Conservation (phyloP, 2,888 invertebrate genomes). For the Idaea straminata region DNA sequence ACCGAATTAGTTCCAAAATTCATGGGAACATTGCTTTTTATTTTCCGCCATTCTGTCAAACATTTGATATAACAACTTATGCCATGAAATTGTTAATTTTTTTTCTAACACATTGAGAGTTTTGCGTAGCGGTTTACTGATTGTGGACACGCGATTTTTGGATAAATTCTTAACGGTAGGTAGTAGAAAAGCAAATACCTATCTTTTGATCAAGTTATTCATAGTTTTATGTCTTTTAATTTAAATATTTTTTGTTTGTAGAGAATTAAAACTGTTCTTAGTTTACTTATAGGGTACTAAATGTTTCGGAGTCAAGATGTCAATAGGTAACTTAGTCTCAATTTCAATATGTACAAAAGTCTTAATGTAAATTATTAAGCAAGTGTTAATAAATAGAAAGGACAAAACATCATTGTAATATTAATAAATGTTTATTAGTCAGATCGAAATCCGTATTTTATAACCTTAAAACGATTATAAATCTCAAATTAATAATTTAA, state of each 20-base stretch:
- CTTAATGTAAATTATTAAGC: too few relatives aligned
- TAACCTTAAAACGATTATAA: too few relatives aligned
- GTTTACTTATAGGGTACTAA: too few relatives aligned
- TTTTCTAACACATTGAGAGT: conserved; percentile 37
- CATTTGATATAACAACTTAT: conserved; percentile 29
- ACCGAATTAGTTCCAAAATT: conserved; percentile 21
- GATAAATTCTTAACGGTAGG: conserved; percentile 1
- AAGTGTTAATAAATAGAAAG: too few relatives aligned
- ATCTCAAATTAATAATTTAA: too few relatives aligned
- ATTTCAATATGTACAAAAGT: too few relatives aligned
- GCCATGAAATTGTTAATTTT: conserved; percentile 57
- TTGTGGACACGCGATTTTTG: conserved; percentile 27
- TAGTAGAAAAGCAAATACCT: background rate
- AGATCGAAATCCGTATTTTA: too few relatives aligned
- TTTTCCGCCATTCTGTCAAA: conserved; percentile 42
- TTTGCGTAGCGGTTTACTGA: conserved; percentile 27
- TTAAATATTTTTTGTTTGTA: background rate
- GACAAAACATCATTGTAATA: too few relatives aligned
- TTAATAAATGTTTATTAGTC: too few relatives aligned
- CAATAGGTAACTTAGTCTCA: too few relatives aligned
- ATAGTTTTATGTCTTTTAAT: background rate
- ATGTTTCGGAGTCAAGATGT: too few relatives aligned
- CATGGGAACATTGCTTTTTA: conserved; percentile 25
- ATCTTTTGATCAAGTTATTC: background rate
- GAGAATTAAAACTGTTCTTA: background rate